Base-by-base conservation (phyloP, 1,140 invertebrate species). In the Carcinoscorpius rotundicauda region DNA sequence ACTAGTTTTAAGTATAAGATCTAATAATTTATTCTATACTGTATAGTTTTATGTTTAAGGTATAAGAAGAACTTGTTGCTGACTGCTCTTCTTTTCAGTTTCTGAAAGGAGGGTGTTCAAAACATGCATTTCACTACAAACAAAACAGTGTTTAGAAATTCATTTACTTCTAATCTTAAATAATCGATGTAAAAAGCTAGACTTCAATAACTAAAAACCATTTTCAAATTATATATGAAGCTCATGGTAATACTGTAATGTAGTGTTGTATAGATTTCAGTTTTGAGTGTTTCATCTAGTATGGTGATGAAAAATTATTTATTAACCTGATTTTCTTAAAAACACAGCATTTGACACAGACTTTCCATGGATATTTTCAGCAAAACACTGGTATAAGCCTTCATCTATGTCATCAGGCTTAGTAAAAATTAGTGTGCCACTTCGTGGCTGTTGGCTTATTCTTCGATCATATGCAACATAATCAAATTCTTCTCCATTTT, bases 361-460 rank as follows among this genome's bases (percentile, higher is more conserved):
- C 4, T 83, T 89, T 58, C 97, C 97, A 82, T 92, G 93, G 72
- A 91, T 87, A 75, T 99, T 99, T 71, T 86, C 83, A 0, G 96
- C 96, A 76, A 95, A 93, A 79, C 97, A 99, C 75, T 98, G 95
- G 78, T 98, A 99, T 71, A 97, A 88, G 51, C 94, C 77, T 80
- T 71, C 81, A 78, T 98, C 95, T 74, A 95, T 93, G 71, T 95
- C 87, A 63, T 86, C 81, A 0, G 94, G 93, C 68, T 83, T 83
- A 53, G 89, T 87, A 63, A 97, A 89, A 4, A 96, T 88, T 8
- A 98, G 78, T 0, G 93, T 96, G 64, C 94, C 94, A 69, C 90
- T 81, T 3, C 92, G 91, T 0, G 90, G 87, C 71, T 96, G 91
- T 74, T 94, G 90, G 3, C 87, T 88, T 75, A 98, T 96, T 69